Conservation (phyloP, 2,888 invertebrate species). For the Branchipolynoe longqiensis region DNA sequence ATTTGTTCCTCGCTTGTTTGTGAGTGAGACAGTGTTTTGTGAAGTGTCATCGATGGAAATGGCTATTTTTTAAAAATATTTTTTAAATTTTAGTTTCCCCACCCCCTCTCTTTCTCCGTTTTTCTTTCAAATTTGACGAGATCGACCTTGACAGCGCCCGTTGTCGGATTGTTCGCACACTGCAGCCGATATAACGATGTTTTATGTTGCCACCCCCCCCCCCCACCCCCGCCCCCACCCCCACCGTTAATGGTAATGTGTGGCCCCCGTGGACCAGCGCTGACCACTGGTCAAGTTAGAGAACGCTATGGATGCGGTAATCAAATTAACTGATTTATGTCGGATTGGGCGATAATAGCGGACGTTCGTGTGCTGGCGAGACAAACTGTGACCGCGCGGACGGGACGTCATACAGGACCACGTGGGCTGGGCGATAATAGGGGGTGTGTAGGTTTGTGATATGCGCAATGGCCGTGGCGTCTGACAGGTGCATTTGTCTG, state of each 20-base stretch:
- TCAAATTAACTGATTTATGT: constrained; percentile 41
- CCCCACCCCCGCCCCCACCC: not conserved
- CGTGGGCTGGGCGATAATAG: constrained; percentile 5
- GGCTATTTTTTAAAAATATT: too few species aligned
- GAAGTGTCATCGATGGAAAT: too few species aligned
- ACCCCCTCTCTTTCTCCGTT: too few species aligned
- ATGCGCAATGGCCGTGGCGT: not conserved
- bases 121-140: too few species aligned
- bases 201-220: constrained; percentile 7
- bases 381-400: too few species aligned
- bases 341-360: constrained; percentile 24
- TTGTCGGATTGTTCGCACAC: too few species aligned
- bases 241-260: constrained; percentile 1
- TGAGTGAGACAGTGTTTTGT: too few species aligned
- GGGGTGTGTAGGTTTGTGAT: not conserved
- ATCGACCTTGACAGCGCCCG: too few species aligned
- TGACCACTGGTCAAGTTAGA: constrained; percentile 19
- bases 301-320: constrained; percentile 18
- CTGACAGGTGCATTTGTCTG: constrained; percentile 43
- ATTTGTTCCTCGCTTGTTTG: too few species aligned
- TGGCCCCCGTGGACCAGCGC: not conserved
- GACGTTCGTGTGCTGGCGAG: too few species aligned
- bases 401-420: constrained; percentile 2
- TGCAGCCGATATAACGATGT: constrained; percentile 11
- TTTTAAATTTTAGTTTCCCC: too few species aligned